Evolutionary conservation across 2,888 invertebrate genomes (phyloP), one percentile per base, ranked within the genome.

Genomic region (Colostygia pectinataria): DNA sequence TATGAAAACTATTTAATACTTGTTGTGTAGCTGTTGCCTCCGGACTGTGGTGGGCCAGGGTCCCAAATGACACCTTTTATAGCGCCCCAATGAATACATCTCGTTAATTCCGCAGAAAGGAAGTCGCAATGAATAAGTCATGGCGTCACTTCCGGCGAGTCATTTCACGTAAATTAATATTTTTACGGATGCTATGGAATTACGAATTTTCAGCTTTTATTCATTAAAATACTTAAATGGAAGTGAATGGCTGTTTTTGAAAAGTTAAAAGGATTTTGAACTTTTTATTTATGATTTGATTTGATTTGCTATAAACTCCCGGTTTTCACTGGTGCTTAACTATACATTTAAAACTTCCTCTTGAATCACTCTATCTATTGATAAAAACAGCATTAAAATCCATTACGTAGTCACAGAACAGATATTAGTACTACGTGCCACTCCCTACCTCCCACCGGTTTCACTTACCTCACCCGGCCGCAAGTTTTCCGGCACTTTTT

Each of bases 121-220:
- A 60, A 61, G 52, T 52, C 53, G 53, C 54, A 32, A 65, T 72
- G 71, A 74, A 77, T 75, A 68, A 74, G 66, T 70, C 69, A 73
- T 72, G 71, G 56, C 69, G 64, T 68, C 65, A 67, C 65, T 63
- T 65, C 71, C 70, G 58, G 54, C 48, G 43, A 38, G 28, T 52
- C 38, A 41, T 44, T 57, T 52, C 52, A 37, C 42, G 39, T 50
- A 43, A 45, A 47, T 49, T 53, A 46, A 52, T 59, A 53, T 59
- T 45, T 49, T 51, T 46, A 23, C 10, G 31, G 12, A 45, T 49
- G 37, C 40, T 28, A 28, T 10, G 24, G 44, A 33, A 36, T 46
- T 31, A 53, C 32, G 24, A 52, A 50, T 10, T 36, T 36, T 36
- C 49, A 45, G 24, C 10, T 39, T 36, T 51, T 44, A 32, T 18